These are phyloP conservation scores for Galagoides demidoff DNA, from an alignment of 2,797 vertebrate species.

Conservation along the genomic window DNA sequence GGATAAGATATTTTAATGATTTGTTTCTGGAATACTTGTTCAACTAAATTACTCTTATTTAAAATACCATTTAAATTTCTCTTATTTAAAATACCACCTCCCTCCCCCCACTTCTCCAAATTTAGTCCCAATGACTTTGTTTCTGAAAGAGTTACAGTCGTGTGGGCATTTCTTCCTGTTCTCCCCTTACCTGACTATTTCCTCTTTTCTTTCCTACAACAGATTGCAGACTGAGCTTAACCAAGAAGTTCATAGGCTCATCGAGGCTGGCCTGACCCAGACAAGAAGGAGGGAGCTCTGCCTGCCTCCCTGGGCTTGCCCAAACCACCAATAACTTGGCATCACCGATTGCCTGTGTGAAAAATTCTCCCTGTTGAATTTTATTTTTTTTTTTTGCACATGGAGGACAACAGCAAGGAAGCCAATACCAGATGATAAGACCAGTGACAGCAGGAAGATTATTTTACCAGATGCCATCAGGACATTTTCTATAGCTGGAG, in stretches of 20 bases:
- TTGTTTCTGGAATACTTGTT: background rate
- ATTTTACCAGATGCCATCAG: slow-evolving; percentile 82
- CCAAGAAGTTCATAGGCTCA: slow-evolving; percentile 73
- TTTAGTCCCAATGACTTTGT: background rate
- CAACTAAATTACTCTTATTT: background rate
- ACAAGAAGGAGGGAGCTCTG: slow-evolving; percentile 65
- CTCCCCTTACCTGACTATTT: slow-evolving; percentile 45
- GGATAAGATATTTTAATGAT: background rate
- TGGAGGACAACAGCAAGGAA: slow-evolving; percentile 91
- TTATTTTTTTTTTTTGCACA: slow-evolving; percentile 79
- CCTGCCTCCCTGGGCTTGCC: slow-evolving; percentile 45
- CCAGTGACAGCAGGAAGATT: slow-evolving; percentile 88
- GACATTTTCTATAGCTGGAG: slow-evolving; percentile 71
- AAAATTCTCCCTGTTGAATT: slow-evolving; percentile 77
- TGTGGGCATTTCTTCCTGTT: background rate
- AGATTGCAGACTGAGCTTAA: slow-evolving; percentile 79
- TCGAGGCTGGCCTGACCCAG: slow-evolving; percentile 58
- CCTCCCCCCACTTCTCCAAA: background rate
- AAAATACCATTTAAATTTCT: background rate
- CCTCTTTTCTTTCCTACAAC: slow-evolving; percentile 76
- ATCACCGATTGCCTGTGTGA: slow-evolving; percentile 84
- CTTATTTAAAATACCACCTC: background rate
- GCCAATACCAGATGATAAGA: slow-evolving; percentile 89
- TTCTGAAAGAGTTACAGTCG: background rate
- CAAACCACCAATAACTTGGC: slow-evolving; percentile 80